Conservation (phyloP, 1,140 invertebrate genomes). For the Panagrolaimus sp. region DNA sequence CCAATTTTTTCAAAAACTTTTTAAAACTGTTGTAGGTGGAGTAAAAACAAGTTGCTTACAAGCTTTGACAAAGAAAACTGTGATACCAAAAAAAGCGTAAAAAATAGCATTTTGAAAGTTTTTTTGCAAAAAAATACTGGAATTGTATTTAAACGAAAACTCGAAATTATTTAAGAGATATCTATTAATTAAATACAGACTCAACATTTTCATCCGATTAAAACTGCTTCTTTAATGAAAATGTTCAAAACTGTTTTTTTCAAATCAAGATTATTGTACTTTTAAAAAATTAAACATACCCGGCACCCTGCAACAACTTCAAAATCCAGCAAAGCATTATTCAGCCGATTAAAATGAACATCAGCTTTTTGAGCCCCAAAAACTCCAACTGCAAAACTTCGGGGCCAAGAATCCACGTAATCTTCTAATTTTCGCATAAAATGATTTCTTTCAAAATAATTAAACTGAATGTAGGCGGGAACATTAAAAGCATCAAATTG, state of each 20-base stretch:
- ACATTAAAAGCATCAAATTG: slow-evolving; percentile 29
- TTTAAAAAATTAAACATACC: slow-evolving; percentile 32
- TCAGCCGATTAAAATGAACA: slow-evolving; percentile 82
- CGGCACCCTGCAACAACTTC: slow-evolving; percentile 77
- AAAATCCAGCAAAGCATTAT: slow-evolving; percentile 77
- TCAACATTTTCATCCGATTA: background rate
- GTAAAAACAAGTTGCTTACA: too few species aligned
- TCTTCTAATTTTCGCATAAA: slow-evolving; percentile 50
- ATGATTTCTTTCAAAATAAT: slow-evolving; percentile 56
- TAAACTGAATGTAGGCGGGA: slow-evolving; percentile 56
- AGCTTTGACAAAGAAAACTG: too few species aligned
- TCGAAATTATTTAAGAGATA: too few species aligned
- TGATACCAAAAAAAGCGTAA: too few species aligned
- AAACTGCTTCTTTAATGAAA: background rate
- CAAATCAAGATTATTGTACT: too few species aligned
- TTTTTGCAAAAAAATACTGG: too few species aligned
- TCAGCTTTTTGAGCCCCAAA: slow-evolving; percentile 88
- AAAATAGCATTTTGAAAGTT: too few species aligned
- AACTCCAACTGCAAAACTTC: slow-evolving; percentile 80
- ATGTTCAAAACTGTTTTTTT: too few species aligned
- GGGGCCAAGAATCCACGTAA: slow-evolving; percentile 62
- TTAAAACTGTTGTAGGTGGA: too few species aligned
- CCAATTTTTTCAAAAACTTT: too few species aligned
- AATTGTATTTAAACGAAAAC: too few species aligned
- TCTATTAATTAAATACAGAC: too few species aligned